Conservation (phyloP, 2,888 invertebrate genomes). For the Ephialtes manifestator region DNA sequence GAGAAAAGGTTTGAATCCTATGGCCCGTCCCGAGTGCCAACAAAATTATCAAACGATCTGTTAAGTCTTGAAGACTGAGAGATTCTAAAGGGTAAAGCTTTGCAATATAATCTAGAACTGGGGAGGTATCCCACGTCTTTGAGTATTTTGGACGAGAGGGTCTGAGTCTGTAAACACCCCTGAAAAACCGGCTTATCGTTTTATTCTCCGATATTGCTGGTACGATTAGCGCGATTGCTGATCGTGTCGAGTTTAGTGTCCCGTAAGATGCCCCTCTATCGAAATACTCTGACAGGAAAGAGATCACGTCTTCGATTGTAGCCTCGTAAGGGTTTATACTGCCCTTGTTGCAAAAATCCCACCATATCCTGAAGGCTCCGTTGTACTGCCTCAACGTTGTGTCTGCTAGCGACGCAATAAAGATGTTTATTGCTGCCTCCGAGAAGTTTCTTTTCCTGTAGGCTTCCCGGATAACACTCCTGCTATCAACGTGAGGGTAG, state of each 20-base stretch:
- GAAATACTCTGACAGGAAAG: constrained; percentile 41
- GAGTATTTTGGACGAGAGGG: no score
- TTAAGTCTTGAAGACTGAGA: constrained; percentile 58
- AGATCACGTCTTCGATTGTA: no score
- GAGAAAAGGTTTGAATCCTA: constrained; percentile 20
- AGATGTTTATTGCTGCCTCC: constrained; percentile 15
- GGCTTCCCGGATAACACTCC: constrained; percentile 27
- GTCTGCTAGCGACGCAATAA: constrained; percentile 36
- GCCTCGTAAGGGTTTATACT: constrained; percentile 16
- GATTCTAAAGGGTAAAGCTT: constrained; percentile 48
- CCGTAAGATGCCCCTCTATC: constrained; percentile 63
- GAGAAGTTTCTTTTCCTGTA: no score
- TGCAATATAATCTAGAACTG: constrained; percentile 61
- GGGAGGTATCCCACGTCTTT: constrained; percentile 64
- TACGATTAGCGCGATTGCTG: no score
- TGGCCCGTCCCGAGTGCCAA: constrained; percentile 62
- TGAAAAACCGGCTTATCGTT: constrained; percentile 63
- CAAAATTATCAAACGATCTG: constrained; percentile 50
- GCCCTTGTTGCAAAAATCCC: constrained; percentile 60
- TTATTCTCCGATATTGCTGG: constrained; percentile 45
- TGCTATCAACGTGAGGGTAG: constrained; percentile 46
- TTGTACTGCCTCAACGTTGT: constrained; percentile 65
- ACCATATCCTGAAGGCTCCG: constrained; percentile 66
- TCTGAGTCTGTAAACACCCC: constrained; percentile 62
- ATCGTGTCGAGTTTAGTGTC: constrained; percentile 63